Evolutionary conservation across 2,797 vertebrate species (phyloP), one percentile per base, ranked within the genome.

Genomic region (Aphelocoma californica): DNA sequence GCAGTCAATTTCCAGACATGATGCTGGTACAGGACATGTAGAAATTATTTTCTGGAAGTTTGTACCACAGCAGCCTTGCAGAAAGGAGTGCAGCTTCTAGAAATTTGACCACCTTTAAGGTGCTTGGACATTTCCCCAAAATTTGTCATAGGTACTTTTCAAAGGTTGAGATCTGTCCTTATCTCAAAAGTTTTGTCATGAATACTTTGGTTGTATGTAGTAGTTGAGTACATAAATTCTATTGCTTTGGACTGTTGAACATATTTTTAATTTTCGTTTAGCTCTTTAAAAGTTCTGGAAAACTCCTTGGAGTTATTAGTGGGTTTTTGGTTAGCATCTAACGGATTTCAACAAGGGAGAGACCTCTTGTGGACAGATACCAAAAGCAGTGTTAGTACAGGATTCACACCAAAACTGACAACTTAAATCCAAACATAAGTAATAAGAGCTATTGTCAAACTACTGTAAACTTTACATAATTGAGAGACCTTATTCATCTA

Each of bases 321-420:
- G 42, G 24, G 16, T 6, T 48, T 65, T 78, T 70, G 18, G 20
- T 40, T 40, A 54, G 17, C 20, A 40, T 34, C 34, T 70, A 18
- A 25, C 18, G 17, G 23, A 60, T 73, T 92, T 83, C 81, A 84
- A 79, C 65, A 74, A 70, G 34, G 36, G 82, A 78, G 92, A 93
- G 95, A 94, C 93, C 93, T 95, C 95, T 94, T 86, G 93, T 94
- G 95, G 96, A 73, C 75, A 90, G 34, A 74, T 29, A 38, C 15
- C 70, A 86, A 84, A 69, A 47, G 28, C 69, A 72, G 2, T 14
- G 8, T 57, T 82, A 75, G 20, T 42, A 21, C 32, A 36, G 24
- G 5, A 14, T 61, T 93, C 34, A n/a, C 45, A 19, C 6, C 15
- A 58, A 17, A 57, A 58, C 25, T 36, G 44, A 20, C 8, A 2